Base-by-base conservation (phyloP, 2,888 invertebrate species). In the Gerosis bhagava region DNA sequence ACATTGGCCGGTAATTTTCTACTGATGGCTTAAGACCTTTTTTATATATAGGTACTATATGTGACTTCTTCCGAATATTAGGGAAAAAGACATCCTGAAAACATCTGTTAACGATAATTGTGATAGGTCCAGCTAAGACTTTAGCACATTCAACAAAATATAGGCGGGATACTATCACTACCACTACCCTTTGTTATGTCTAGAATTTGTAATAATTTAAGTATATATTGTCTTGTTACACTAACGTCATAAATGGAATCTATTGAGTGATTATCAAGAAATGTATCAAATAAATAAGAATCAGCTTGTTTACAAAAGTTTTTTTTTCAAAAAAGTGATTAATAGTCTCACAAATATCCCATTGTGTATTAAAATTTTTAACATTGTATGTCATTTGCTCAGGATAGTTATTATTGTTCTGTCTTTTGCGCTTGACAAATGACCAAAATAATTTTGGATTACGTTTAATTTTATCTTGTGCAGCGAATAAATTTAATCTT, bases 361-460 rank as follows among this genome's bases (percentile, higher is more conserved):
- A 24, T 5, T 25, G 36, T n/a, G 15, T 10, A 10, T 16, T 36
- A 8, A 36, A 10, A 5, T 15, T 1, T 15, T 1, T 10, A 5
- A 24, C 16, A 2, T 36, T 10, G 7, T 36, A 36, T n/a, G 36
- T 13, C 36, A 36, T 36, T 16, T 25, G 24, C 10, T 36, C 15
- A 2, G 36, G 36, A 13, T 36, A 36, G 3, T 36, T 36, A 16
- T 24, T 15, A 15, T 5, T 36, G 6, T 25, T 36, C 16, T 36
- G n/a, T 8, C 10, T 36, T 24, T 36, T 36, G 1, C 7, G n/a
- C 10, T 36, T 36, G 5, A 36, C 16, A n/a, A 24, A 36, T 5
- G 36, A 15, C 36, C 36, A 36, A 3, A 36, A 13, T 2, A 4
- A 36, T 24, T 36, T 36, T 2, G 36, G 36, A 6, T 36, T 24